A percentile compares a stretch with the other conserved stretches of the same genome.
Evolutionary conservation across 2,113 vertebrate genomes (phyloP).

Genomic region (Motacilla tschutschensis): DNA sequence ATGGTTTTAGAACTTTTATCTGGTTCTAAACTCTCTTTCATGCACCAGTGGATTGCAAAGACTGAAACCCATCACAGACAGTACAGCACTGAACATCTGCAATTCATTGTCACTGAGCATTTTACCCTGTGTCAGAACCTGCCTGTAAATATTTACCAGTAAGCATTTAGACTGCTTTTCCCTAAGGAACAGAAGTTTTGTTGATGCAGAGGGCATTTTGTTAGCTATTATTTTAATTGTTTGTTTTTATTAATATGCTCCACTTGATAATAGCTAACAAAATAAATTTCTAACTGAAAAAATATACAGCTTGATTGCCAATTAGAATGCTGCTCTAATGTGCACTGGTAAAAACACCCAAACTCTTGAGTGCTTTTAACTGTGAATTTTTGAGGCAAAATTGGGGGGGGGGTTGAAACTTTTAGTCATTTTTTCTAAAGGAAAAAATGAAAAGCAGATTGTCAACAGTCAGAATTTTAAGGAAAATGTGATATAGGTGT

Average conservation of each 20-base stretch:
- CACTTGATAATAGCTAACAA: neutral
- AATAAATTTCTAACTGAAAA: slow-evolving; percentile 15
- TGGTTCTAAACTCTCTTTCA: slow-evolving; percentile 7
- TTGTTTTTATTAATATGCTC: slow-evolving; percentile 21
- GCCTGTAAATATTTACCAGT: slow-evolving; percentile 1
- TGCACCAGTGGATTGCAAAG: neutral
- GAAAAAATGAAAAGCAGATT: neutral
- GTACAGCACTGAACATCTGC: neutral
- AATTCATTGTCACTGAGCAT: neutral
- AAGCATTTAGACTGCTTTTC: neutral
- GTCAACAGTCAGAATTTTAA: neutral
- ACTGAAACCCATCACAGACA: neutral
- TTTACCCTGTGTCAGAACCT: slow-evolving; percentile 10
- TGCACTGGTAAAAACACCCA: neutral
- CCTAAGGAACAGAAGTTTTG: neutral
- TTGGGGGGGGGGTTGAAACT: neutral
- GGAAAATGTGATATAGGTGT: neutral
- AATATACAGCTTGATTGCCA: neutral
- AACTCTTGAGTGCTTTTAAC: neutral
- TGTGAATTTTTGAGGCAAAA: neutral
- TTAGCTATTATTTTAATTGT: neutral
- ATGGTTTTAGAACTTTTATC: slow-evolving; percentile 6
- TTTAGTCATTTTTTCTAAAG: neutral
- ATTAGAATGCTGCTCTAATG: neutral
- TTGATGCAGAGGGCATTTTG: neutral